Evolutionary conservation across 2,888 invertebrate species (phyloP).

Genomic region (Chydorus sphaericus): DNA sequence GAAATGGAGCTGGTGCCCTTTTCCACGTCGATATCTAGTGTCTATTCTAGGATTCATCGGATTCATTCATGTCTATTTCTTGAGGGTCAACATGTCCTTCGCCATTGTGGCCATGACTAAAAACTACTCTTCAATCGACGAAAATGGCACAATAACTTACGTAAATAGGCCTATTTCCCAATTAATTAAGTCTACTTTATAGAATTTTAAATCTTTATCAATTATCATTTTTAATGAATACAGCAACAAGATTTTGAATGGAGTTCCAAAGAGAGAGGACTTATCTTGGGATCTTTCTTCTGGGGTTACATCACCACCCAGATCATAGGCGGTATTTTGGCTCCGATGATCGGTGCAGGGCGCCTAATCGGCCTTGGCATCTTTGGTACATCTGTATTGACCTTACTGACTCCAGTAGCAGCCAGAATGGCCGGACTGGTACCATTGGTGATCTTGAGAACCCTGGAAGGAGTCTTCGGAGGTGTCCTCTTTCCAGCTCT

Average conservation of each 20-base stretch:
- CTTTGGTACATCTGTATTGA: constrained; percentile 59
- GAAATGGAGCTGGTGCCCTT: constrained; percentile 6
- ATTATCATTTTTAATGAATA: no score
- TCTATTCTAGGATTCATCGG: constrained; percentile 65
- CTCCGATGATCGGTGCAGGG: constrained; percentile 71
- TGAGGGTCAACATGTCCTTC: constrained; percentile 77
- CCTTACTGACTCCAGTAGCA: constrained; percentile 61
- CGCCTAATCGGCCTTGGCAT: constrained; percentile 53
- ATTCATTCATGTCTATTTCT: constrained; percentile 67
- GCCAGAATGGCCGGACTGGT: constrained; percentile 55
- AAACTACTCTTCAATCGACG: constrained; percentile 36
- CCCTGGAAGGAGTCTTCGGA: constrained; percentile 68
- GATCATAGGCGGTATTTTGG: constrained; percentile 67
- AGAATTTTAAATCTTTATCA: no score
- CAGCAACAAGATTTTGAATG: constrained; percentile 67
- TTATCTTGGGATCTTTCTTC: constrained; percentile 73
- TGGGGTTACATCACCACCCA: constrained; percentile 74
- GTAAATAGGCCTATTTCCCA: no score
- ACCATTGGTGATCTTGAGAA: constrained; percentile 52
- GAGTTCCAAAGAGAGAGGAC: constrained; percentile 59
- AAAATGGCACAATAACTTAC: constrained; percentile 13
- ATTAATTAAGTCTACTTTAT: no score
- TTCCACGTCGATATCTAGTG: constrained; percentile 35
- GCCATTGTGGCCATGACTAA: constrained; percentile 88
- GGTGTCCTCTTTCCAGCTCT: constrained; percentile 65